A percentile compares a stretch with the other conserved stretches of the same genome.
Conservation (phyloP, 2,113 vertebrate genomes). For the Falco punctatus region DNA sequence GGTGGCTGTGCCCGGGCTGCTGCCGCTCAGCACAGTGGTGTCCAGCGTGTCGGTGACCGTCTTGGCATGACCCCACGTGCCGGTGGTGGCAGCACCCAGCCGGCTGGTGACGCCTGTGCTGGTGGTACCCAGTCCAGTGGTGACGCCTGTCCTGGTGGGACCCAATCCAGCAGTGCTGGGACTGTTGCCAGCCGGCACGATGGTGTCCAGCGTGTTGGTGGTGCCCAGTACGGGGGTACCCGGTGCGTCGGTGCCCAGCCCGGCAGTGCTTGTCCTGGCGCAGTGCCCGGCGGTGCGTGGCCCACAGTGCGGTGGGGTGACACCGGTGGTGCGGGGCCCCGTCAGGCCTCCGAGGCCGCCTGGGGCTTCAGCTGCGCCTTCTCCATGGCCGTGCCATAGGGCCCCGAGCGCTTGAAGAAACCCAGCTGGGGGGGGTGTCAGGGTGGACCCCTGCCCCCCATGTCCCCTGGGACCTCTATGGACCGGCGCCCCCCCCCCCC, state of each 20-base stretch:
- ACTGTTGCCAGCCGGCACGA: neutral
- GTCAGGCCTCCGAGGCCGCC: conserved; percentile 89
- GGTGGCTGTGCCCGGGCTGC: neutral
- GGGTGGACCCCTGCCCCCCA: neutral
- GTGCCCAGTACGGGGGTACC: neutral
- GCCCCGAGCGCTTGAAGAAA: conserved; percentile 92
- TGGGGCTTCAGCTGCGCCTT: conserved; percentile 95
- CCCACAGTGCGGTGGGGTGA: neutral
- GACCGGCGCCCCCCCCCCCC: neutral
- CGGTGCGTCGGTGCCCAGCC: neutral
- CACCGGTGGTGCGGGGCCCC: neutral
- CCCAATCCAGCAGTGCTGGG: neutral
- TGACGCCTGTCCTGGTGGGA: no score
- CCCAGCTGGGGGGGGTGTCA: conserved; percentile 77
- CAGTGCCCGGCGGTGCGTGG: no score
- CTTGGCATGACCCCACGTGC: neutral
- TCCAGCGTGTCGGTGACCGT: neutral
- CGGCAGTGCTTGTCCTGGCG: no score
- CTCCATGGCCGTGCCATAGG: conserved; percentile 93
- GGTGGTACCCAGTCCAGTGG: neutral
- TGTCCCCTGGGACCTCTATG: neutral
- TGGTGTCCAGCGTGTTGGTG: neutral
- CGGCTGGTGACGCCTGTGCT: neutral
- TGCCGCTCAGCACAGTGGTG: neutral
- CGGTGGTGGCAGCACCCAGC: no score